These are phyloP conservation scores for Calyptomena viridis DNA, from an alignment of 2,113 vertebrate genomes.

Conservation along the genomic window DNA sequence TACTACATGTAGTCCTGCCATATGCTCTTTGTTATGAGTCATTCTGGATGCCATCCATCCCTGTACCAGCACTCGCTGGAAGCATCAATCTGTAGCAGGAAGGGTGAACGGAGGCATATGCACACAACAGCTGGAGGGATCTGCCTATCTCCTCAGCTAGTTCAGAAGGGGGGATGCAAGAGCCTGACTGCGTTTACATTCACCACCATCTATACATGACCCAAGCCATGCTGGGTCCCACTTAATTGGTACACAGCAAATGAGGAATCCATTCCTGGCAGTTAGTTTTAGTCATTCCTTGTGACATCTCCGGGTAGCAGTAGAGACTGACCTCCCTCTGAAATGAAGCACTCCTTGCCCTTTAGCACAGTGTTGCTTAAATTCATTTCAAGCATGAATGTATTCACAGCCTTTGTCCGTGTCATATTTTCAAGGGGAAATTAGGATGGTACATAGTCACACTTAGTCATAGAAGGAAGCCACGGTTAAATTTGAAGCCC, in stretches of 20 bases:
- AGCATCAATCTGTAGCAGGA: slow-evolving; percentile 31
- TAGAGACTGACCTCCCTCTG: neutral
- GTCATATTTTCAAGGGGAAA: neutral
- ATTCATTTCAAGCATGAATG: neutral
- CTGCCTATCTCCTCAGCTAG: neutral
- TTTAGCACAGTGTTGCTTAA: neutral
- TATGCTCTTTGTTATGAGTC: slow-evolving; percentile 63
- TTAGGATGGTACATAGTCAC: neutral
- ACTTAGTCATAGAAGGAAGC: neutral
- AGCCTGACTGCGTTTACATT: neutral
- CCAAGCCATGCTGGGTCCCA: neutral
- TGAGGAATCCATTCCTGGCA: neutral
- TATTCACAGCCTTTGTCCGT: neutral
- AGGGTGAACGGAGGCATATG: neutral
- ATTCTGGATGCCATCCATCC: slow-evolving; percentile 58
- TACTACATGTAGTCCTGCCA: slow-evolving; percentile 16
- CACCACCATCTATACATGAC: neutral
- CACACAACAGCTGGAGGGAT: neutral
- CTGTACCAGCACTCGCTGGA: neutral
- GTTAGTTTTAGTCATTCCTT: neutral
- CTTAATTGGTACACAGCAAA: neutral
- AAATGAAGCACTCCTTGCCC: neutral
- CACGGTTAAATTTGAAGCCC: neutral
- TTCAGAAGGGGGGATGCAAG: neutral
- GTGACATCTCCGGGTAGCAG: neutral